A percentile compares a stretch with the other conserved stretches of the same genome.
phyloP scores from a whole-genome alignment of 23 tunicate species.

The Oikopleura dioica region DNA sequence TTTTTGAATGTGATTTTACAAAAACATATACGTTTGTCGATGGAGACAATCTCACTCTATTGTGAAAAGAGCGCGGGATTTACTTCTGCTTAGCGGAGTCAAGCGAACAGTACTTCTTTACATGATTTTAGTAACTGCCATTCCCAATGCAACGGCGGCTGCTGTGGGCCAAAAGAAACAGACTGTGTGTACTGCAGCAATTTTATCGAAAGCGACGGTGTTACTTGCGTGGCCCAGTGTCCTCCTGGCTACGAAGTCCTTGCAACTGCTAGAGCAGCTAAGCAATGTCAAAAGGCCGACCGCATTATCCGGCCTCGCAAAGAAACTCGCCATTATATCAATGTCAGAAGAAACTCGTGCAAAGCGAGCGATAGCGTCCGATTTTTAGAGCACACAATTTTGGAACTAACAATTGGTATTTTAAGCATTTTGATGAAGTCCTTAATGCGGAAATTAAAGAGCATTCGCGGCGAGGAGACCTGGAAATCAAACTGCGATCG shows the following conservation, averaged over 20 bases:
- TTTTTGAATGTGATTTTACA: no score
- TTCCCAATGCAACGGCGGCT: not conserved
- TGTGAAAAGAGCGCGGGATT: no score
- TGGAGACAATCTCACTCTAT: no score
- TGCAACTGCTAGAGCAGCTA: not conserved
- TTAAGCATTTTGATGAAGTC: no score
- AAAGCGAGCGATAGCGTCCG: constrained; percentile 25
- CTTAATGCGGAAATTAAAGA: no score
- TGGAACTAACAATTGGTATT: constrained; percentile 29
- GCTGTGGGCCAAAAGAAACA: not conserved
- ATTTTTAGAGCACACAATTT: constrained; percentile 58
- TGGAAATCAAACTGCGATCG: constrained; percentile 39
- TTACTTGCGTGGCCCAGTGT: not conserved
- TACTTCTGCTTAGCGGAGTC: no score
- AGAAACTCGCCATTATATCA: not conserved
- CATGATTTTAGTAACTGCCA: not conserved
- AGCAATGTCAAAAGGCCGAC: not conserved
- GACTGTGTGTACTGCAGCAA: not conserved
- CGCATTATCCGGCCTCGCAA: not conserved
- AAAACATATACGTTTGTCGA: no score
- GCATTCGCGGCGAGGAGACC: constrained; percentile 41
- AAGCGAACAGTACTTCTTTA: no score
- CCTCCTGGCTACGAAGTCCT: not conserved
- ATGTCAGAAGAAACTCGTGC: not conserved
- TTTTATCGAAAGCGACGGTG: not conserved